phyloP scores from a whole-genome alignment of 1,140 invertebrate species.

The Procambarus virginalis region DNA sequence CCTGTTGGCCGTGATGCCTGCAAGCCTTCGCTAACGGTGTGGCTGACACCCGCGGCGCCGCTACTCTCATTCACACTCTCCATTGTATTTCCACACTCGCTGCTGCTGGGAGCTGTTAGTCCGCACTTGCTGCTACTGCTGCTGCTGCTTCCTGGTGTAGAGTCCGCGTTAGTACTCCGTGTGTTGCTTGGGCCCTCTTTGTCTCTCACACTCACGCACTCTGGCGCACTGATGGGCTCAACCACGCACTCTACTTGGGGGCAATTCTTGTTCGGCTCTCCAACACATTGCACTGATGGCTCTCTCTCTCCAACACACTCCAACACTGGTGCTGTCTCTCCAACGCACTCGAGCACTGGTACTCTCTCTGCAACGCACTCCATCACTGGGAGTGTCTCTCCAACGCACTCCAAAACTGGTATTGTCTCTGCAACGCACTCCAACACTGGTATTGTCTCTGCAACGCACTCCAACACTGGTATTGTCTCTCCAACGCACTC shows the following conservation, averaged over 20 bases:
- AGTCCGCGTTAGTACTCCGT: background rate
- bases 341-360: no score
- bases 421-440: no score
- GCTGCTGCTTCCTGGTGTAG: background rate
- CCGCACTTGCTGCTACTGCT: background rate
- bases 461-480: no score
- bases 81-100: background rate
- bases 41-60: background rate
- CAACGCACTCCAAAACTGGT: no score
- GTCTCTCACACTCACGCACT: background rate
- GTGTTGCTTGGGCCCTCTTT: background rate
- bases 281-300: background rate
- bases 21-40: background rate
- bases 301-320: background rate
- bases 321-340: no score
- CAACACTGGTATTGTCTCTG: no score
- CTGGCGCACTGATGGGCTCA: no score
- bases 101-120: background rate
- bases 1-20: background rate
- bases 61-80: background rate
- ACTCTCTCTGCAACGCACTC: no score
- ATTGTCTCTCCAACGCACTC: no score
- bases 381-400: no score
- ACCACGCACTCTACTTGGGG: no score
- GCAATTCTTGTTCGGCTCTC: no score